phyloP scores from a whole-genome alignment of 1,140 invertebrate genomes.

The Eupeodes corollae region DNA sequence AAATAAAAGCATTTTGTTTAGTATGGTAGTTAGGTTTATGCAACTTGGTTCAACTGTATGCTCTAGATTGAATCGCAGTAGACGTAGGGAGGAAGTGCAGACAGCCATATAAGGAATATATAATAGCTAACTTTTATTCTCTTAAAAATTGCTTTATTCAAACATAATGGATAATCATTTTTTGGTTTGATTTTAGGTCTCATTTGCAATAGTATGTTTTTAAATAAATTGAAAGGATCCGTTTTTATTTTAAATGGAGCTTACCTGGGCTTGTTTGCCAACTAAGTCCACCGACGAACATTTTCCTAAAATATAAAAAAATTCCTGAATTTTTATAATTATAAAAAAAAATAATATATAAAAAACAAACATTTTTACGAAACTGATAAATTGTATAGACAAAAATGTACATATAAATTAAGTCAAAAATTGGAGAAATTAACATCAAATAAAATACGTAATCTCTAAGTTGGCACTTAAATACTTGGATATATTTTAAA shows the following conservation, averaged over 20 bases:
- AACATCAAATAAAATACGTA: slow-evolving; percentile 1
- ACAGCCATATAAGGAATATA: no score
- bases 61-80: no score
- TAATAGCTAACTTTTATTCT: no score
- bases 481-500: slow-evolving; percentile 9
- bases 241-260: slow-evolving; percentile 18
- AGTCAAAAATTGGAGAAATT: slow-evolving; percentile 14
- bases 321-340: slow-evolving; percentile 2
- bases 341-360: neutral
- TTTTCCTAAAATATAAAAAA: slow-evolving; percentile 80
- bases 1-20: no score
- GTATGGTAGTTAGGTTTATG: no score
- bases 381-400: slow-evolving; percentile 39
- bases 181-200: no score
- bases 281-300: slow-evolving; percentile 98
- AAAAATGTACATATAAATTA: slow-evolving; percentile 33
- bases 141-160: no score
- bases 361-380: neutral
- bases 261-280: slow-evolving; percentile 99
- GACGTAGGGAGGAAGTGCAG: no score
- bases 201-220: no score
- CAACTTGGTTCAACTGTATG: no score
- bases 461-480: neutral
- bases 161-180: no score
- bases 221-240: no score